Evolutionary conservation across 2,113 vertebrate genomes (phyloP).

Genomic region (Galbula dea): DNA sequence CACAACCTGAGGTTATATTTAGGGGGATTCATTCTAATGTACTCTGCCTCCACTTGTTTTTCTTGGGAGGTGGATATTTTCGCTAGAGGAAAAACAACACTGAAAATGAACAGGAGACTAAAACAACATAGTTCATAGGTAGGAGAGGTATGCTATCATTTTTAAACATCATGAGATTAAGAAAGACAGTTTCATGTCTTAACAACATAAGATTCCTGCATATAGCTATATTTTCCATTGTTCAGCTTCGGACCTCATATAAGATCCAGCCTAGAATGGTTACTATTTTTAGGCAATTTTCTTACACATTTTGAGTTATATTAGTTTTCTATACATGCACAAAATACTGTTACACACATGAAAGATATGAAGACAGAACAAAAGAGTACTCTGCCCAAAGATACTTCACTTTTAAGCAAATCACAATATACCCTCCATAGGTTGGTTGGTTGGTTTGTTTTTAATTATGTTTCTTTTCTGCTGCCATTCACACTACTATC

Average conservation of each 20-base stretch:
- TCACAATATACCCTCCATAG: background rate
- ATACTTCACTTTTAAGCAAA: background rate
- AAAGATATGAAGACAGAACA: background rate
- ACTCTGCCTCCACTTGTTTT: background rate
- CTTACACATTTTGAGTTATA: background rate
- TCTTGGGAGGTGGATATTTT: background rate
- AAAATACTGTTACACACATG: background rate
- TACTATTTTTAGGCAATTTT: background rate
- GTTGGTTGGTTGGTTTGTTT: too few species aligned
- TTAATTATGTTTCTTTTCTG: background rate
- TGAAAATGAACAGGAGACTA: background rate
- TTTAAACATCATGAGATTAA: background rate
- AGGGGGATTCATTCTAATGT: background rate
- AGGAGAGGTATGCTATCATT: background rate
- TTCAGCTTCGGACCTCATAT: background rate
- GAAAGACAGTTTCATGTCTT: background rate
- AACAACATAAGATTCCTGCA: background rate
- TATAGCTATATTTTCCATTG: background rate
- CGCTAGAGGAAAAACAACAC: background rate
- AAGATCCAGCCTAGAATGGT: background rate
- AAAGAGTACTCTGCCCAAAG: background rate
- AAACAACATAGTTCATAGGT: background rate
- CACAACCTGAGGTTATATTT: constrained; percentile 37
- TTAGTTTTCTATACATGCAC: background rate
- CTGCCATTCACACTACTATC: background rate